Conservation (phyloP, 2,888 invertebrate genomes). For the Dynastes hyllus region DNA sequence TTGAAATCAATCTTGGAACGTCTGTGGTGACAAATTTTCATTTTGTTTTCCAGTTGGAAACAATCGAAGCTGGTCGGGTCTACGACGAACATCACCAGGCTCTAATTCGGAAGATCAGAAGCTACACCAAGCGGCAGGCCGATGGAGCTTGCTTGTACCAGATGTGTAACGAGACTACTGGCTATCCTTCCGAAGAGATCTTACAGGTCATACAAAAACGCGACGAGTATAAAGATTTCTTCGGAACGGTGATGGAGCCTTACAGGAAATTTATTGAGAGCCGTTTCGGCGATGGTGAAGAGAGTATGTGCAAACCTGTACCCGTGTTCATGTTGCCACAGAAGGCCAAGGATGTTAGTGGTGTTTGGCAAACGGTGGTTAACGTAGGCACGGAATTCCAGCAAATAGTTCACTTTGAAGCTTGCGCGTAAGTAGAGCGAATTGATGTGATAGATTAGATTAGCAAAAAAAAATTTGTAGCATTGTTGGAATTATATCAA, state of each 20-base stretch:
- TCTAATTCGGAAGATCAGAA: slow-evolving; percentile 15
- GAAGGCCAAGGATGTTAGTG: slow-evolving; percentile 13
- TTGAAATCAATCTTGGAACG: too few species aligned
- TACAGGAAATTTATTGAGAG: neutral
- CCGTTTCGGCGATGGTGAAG: neutral
- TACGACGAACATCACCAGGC: slow-evolving; percentile 5
- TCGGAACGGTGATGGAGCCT: slow-evolving; percentile 53
- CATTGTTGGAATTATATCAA: too few species aligned
- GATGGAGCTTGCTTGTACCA: slow-evolving; percentile 45
- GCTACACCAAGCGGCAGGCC: slow-evolving; percentile 18
- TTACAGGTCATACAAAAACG: slow-evolving; percentile 39
- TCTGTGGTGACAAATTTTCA: too few species aligned
- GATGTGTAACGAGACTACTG: slow-evolving; percentile 49
- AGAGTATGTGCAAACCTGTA: slow-evolving; percentile 39
- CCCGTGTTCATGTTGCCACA: slow-evolving; percentile 30
- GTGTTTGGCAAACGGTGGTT: slow-evolving; percentile 40
- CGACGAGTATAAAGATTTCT: slow-evolving; percentile 42
- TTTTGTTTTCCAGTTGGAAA: too few species aligned
- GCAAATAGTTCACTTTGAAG: slow-evolving; percentile 41
- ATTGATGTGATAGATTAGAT: slow-evolving; percentile 13
- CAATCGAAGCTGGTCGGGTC: too few species aligned
- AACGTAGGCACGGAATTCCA: slow-evolving; percentile 33
- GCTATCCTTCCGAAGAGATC: slow-evolving; percentile 50
- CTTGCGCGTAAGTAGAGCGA: slow-evolving; percentile 25
- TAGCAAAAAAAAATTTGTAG: neutral